phyloP scores from a whole-genome alignment of 2,113 vertebrate species.

The Numida meleagris region DNA sequence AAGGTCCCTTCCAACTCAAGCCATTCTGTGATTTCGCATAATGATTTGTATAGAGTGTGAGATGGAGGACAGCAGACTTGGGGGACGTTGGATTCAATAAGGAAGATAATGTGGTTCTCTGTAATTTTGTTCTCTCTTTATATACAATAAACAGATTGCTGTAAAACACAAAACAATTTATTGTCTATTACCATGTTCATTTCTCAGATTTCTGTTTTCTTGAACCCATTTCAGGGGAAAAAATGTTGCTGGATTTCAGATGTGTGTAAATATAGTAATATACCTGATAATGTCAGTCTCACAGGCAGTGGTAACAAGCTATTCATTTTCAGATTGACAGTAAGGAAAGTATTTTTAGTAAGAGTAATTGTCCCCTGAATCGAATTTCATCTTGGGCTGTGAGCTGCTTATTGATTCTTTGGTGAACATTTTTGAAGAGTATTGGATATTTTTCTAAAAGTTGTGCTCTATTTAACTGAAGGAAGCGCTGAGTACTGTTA shows the following conservation, averaged over 20 bases:
- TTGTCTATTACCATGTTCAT: not conserved
- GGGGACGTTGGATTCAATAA: not conserved
- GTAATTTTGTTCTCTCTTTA: not conserved
- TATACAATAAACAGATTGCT: not conserved
- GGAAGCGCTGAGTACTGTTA: not conserved
- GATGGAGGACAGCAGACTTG: not conserved
- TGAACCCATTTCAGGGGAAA: not conserved
- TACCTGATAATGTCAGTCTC: not conserved
- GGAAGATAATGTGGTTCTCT: rapidly evolving
- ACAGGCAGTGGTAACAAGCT: not conserved
- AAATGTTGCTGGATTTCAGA: not conserved
- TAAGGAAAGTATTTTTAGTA: not conserved
- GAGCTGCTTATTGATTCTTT: not conserved
- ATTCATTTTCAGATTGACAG: not conserved
- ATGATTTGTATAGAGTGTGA: not conserved
- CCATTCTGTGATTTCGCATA: not conserved
- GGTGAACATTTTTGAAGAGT: not conserved
- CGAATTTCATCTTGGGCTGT: not conserved
- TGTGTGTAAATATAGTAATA: not conserved
- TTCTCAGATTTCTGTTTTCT: not conserved
- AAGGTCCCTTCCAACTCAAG: too few species aligned
- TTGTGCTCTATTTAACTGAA: not conserved
- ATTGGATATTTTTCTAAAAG: not conserved
- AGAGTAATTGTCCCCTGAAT: not conserved
- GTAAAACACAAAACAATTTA: not conserved